A percentile compares a stretch with the other conserved stretches of the same genome.
Conservation (phyloP, 2,888 invertebrate genomes). For the Neria commutata region DNA sequence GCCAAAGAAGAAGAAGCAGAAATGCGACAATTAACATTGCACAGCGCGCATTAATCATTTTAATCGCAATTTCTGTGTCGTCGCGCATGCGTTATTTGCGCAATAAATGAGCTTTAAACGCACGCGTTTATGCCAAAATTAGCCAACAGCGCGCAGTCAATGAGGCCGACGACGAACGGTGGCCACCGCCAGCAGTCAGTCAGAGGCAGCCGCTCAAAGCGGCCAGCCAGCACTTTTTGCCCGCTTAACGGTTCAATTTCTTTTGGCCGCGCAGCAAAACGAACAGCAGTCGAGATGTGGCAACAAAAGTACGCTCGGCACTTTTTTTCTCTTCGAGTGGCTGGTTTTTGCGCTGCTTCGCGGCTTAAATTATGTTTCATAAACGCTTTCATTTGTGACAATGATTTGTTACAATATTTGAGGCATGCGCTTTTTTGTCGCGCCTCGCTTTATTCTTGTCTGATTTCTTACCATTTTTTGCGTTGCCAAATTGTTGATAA, state of each 20-base stretch:
- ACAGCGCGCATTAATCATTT: constrained; percentile 59
- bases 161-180: not conserved
- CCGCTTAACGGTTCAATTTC: constrained; percentile 13
- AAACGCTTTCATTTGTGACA: constrained; percentile 57
- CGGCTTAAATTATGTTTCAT: constrained; percentile 57
- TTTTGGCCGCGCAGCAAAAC: constrained; percentile 3
- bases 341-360: constrained; percentile 13
- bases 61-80: constrained; percentile 59
- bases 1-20: too few relatives aligned
- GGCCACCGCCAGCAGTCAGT: not conserved
- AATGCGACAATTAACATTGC: constrained; percentile 57
- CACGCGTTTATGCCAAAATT: constrained; percentile 42
- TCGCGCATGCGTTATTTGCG: constrained; percentile 41
- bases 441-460: too few relatives aligned
- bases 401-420: constrained; percentile 57
- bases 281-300: not conserved
- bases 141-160: constrained; percentile 24
- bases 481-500: constrained; percentile 17
- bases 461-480: constrained; percentile 16
- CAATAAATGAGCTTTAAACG: constrained; percentile 56
- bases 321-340: too few relatives aligned
- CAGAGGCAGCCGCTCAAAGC: not conserved
- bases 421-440: constrained; percentile 36
- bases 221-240: constrained; percentile 11
- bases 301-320: not conserved